Evolutionary conservation across 2,797 vertebrate genomes (phyloP).

Genomic region (Oreortyx pictus): DNA sequence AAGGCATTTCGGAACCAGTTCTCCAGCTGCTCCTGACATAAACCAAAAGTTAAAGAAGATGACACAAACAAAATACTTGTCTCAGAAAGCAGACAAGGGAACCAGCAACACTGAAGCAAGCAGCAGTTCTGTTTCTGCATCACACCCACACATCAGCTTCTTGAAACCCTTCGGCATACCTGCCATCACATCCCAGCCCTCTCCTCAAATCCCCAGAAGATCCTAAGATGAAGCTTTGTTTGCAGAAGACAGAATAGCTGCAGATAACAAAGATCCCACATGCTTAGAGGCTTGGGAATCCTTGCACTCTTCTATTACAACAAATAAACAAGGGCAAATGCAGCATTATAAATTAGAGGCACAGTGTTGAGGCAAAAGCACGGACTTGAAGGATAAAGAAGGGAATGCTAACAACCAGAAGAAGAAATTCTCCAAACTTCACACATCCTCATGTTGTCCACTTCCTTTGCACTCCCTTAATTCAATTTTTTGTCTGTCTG

Average conservation of each 20-base stretch:
- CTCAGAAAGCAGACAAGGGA: background rate
- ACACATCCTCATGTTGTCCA: background rate
- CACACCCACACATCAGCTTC: rapidly evolving
- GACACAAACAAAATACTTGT: background rate
- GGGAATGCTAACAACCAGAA: background rate
- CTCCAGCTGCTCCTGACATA: background rate
- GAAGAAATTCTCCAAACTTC: background rate
- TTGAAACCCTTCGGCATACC: background rate
- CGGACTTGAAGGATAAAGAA: background rate
- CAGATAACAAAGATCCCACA: background rate
- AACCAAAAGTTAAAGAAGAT: background rate
- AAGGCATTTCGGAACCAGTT: background rate
- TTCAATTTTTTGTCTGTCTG: background rate
- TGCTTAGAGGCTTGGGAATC: background rate
- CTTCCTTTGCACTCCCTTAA: background rate
- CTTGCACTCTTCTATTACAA: background rate
- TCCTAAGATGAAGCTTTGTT: background rate
- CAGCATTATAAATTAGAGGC: background rate
- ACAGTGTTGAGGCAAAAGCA: background rate
- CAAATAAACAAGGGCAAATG: background rate
- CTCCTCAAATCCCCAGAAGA: background rate
- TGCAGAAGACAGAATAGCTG: background rate
- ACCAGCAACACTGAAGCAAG: background rate
- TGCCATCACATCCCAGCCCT: background rate
- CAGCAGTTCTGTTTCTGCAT: background rate